Evolutionary conservation across 2,888 invertebrate genomes (phyloP), one percentile per base, ranked within the genome.

Genomic region (Drosophila peninsularis): DNA sequence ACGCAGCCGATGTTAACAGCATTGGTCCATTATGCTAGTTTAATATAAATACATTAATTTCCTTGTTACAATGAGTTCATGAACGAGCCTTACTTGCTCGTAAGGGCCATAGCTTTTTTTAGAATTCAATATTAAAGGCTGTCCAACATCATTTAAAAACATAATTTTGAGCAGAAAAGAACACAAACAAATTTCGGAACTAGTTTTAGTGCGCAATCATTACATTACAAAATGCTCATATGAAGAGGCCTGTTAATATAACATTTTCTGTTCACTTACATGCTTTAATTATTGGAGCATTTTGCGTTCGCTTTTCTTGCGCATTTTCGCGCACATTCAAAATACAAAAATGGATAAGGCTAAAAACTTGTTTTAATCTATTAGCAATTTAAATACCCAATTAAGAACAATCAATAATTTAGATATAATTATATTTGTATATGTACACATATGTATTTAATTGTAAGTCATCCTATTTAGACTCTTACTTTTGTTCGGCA

Each of bases 91-190:
- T 32, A 76, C 85, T 54, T 73, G 42, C 6, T 82, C 86, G 9
- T 49, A 85, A 0, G 52, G 53, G 0, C 66, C 62, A 44, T 87
- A 82, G 0, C 9, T 44, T 19, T 65, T 71, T 4, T 44, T 6
- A 0, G 17, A 13, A 27, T 76, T 27, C n/a, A 88, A 24, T 37
- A 88, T 79, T 6, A 66, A 30, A 0, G 82, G 82, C 36, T 88
- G 86, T 0, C 80, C 88, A 19, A 85, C n/a, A 36, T 68, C 61
- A 54, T 82, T 82, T 37, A 82, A 52, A 71, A 74, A 82, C 88
- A 82, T 82, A 14, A 39, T 56, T 17, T 9, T 19, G 9, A 11
- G n/a, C 4, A 37, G 30, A 13, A 42, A 27, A 14, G 7, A 47
- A 45, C 30, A 13, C 11, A 32, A 49, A 14, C 41, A 27, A 52